These are phyloP conservation scores for Emmelina monodactyla DNA, from an alignment of 2,888 invertebrate species.

Conservation along the genomic window DNA sequence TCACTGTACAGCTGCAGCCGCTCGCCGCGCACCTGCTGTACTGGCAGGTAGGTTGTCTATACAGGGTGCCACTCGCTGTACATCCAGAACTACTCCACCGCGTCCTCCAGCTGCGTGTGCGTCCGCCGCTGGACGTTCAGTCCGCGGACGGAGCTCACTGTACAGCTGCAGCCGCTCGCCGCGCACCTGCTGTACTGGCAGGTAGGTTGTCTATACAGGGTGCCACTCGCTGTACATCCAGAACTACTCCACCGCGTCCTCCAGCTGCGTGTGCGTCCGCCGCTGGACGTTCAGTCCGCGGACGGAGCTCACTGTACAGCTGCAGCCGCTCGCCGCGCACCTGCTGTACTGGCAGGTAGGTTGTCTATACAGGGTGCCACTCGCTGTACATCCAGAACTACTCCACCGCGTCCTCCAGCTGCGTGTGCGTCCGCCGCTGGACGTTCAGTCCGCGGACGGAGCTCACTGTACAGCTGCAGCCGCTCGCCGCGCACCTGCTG, in stretches of 20 bases:
- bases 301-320: conserved; percentile 63
- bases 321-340: conserved; percentile 77
- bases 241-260: conserved; percentile 97
- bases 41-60: conserved; percentile 81
- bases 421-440: conserved; percentile 89
- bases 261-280: conserved; percentile 88
- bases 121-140: conserved; percentile 88
- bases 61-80: no score
- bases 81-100: conserved; percentile 98
- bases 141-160: conserved; percentile 66
- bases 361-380: no score
- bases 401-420: conserved; percentile 95
- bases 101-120: conserved; percentile 92
- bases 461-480: conserved; percentile 63
- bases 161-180: conserved; percentile 75
- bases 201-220: no score
- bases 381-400: no score
- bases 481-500: conserved; percentile 82
- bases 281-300: conserved; percentile 86
- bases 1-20: conserved; percentile 66
- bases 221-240: no score
- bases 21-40: conserved; percentile 86
- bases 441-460: conserved; percentile 78
- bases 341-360: conserved; percentile 87
- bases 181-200: conserved; percentile 90